These are phyloP conservation scores for Arrhamphus sclerolepis DNA, from an alignment of 2,797 vertebrate species.

Conservation along the genomic window DNA sequence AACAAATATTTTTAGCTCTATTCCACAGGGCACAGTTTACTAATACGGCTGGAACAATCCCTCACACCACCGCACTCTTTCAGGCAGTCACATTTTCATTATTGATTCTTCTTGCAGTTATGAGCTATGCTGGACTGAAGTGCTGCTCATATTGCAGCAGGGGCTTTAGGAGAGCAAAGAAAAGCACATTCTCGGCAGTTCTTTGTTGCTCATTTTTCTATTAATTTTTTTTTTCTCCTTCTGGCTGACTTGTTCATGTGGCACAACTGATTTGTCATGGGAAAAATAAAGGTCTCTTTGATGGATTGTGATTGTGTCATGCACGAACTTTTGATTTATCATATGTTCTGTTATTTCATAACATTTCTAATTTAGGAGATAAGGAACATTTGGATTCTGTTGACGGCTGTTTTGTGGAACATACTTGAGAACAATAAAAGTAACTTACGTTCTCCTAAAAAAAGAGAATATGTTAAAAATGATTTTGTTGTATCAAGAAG, in stretches of 20 bases:
- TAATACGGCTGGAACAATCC: constrained; percentile 10
- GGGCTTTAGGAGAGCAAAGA: constrained; percentile 30
- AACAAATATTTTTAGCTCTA: constrained; percentile 5
- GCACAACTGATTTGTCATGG: constrained; percentile 6
- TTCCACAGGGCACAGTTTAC: not conserved
- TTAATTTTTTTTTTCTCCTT: constrained; percentile 10
- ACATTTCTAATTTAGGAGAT: not conserved
- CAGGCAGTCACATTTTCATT: constrained; percentile 21
- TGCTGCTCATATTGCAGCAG: constrained; percentile 40
- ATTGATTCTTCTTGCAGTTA: constrained; percentile 41
- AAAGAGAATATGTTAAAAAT: too few species aligned
- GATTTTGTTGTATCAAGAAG: not conserved
- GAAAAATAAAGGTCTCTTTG: constrained; percentile 19
- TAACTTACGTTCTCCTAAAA: too few species aligned
- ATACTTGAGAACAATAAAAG: not conserved
- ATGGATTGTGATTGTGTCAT: constrained; percentile 7
- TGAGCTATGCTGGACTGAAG: constrained; percentile 24
- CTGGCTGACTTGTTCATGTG: constrained; percentile 1
- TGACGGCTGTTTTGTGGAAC: not conserved
- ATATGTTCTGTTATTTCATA: too few species aligned
- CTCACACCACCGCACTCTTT: constrained; percentile 23
- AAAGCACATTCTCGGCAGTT: constrained; percentile 30
- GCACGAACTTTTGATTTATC: constrained; percentile 9
- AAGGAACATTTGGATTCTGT: not conserved
- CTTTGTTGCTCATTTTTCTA: constrained; percentile 28